Percentiles rank a stretch among this genome's conserved stretches.
These are phyloP conservation scores for Parasteatoda lunata DNA, from an alignment of 2,888 invertebrate genomes.

Conservation along the genomic window DNA sequence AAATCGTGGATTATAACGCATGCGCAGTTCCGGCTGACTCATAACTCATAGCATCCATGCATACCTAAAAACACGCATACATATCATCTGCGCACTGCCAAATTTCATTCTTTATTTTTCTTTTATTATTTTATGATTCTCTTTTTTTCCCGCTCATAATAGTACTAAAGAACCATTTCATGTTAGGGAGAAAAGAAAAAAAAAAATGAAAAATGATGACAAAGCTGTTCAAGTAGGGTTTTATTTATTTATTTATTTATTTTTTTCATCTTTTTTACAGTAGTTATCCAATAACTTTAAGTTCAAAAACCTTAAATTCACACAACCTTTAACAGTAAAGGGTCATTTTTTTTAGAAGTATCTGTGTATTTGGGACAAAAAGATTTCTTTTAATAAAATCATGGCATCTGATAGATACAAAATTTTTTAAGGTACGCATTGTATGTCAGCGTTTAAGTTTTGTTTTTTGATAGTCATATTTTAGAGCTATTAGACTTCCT, in stretches of 20 bases:
- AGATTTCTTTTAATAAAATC: background rate
- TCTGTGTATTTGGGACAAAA: background rate
- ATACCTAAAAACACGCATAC: conserved; percentile 47
- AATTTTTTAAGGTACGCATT: no score
- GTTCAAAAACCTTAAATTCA: background rate
- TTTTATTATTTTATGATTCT: background rate
- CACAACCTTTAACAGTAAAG: background rate
- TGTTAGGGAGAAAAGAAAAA: background rate
- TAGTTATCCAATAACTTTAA: background rate
- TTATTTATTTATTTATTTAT: background rate
- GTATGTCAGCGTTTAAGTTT: no score
- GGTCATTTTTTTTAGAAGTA: background rate
- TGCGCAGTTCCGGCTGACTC: conserved; percentile 50
- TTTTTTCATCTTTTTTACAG: background rate
- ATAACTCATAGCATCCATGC: conserved; percentile 53
- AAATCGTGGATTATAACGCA: conserved; percentile 26
- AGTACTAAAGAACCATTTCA: background rate
- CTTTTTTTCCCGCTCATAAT: conserved; percentile 1
- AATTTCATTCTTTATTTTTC: background rate
- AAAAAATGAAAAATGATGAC: background rate
- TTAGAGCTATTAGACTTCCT: no score
- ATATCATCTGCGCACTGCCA: background rate
- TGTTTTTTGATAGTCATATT: no score
- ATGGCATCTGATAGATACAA: background rate
- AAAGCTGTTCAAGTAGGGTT: background rate